Evolutionary conservation across 2,888 invertebrate genomes (phyloP), one percentile per base, ranked within the genome.

Genomic region (Cetonia aurata): DNA sequence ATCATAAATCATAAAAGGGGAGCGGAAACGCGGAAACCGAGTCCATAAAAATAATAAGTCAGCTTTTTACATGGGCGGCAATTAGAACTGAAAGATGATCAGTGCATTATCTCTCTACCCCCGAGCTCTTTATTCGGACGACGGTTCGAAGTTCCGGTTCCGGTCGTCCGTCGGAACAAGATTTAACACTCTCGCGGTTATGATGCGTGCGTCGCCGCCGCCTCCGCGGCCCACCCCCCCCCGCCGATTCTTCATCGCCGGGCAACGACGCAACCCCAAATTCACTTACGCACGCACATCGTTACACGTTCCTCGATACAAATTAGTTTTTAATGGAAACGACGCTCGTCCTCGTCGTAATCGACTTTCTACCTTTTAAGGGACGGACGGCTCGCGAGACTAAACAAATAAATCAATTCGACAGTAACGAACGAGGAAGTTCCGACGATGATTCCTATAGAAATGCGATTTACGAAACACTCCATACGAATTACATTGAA

Each of bases 121-220:
- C 72, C 72, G 72, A 70, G 81, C 82, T 81, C 83, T 84, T 84
- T 84, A 83, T 84, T 81, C 81, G 82, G 80, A 81, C 83, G 83
- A 83, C 83, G 83, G 80, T 80, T 78, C 79, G 81, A 83, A 84
- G 84, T 83, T 85, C 84, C 82, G 77, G 83, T 82, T 84, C 85
- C 85, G 84, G 83, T 78, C 83, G 83, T 76, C 82, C 80, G 83
- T 81, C 84, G 81, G 82, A 83, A 85, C 85, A 85, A 83, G 84
- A 83, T 80, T 85, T 84, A 84, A 83, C 83, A 85, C 84, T 85
- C 82, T 81, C 76, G 78, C 78, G 79, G 81, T 82, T 83, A 83
- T 83, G 82, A 83, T 81, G 81, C 79, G 81, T 79, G 74, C 79
- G 73, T 76, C 77, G 75, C 12, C 56, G 19, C 74, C 75, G 74